A percentile compares a stretch with the other conserved stretches of the same genome.
These are phyloP conservation scores for Imbricaverruca yamaguchii DNA, from an alignment of 2,888 invertebrate species.

Conservation along the genomic window DNA sequence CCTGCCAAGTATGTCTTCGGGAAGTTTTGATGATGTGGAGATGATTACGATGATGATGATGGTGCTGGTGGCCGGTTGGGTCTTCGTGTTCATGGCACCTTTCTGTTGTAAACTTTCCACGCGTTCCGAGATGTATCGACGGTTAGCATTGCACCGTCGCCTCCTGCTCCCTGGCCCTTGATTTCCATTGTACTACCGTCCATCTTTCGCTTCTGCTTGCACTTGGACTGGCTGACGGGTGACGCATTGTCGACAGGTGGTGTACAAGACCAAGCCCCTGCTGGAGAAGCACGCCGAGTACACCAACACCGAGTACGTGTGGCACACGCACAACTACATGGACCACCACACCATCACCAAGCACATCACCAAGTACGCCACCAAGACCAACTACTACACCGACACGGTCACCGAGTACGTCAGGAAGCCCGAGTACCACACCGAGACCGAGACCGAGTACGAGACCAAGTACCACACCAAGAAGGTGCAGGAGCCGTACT, in stretches of 20 bases:
- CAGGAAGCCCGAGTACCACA: slow-evolving; percentile 31
- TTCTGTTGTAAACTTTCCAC: too few species aligned
- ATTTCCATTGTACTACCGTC: too few species aligned
- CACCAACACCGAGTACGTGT: slow-evolving; percentile 23
- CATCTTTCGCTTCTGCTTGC: too few species aligned
- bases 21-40: too few species aligned
- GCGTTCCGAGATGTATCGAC: too few species aligned
- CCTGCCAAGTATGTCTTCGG: too few species aligned
- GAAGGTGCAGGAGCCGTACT: slow-evolving; percentile 20
- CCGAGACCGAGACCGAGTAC: slow-evolving; percentile 31
- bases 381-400: slow-evolving; percentile 30
- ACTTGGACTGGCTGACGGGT: too few species aligned
- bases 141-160: too few species aligned
- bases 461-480: slow-evolving; percentile 21
- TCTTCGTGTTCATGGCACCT: too few species aligned
- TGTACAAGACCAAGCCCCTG: slow-evolving; percentile 21
- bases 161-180: too few species aligned
- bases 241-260: neutral
- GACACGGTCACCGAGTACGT: slow-evolving; percentile 31
- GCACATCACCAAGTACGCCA: slow-evolving; percentile 32
- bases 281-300: slow-evolving; percentile 22
- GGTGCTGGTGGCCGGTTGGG: too few species aligned
- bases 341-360: slow-evolving; percentile 32
- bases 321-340: slow-evolving; percentile 24
- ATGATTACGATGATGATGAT: too few species aligned